These are phyloP conservation scores for Vulpes ferrilata DNA, from an alignment of 2,113 vertebrate genomes.

Conservation along the genomic window DNA sequence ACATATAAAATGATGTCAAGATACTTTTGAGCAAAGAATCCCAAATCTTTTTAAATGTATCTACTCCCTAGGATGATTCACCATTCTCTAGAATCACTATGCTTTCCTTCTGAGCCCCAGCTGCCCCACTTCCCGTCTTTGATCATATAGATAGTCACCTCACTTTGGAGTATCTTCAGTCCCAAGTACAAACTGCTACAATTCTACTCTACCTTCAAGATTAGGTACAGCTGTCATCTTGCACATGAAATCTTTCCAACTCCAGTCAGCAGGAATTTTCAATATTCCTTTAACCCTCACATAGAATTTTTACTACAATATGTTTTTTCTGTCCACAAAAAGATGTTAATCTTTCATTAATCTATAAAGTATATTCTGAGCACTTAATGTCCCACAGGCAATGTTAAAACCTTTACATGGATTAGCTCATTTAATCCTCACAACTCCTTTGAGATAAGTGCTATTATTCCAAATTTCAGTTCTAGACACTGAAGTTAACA, in stretches of 20 bases:
- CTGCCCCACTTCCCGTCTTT: not conserved
- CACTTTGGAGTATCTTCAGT: not conserved
- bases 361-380: not conserved
- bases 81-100: constrained; percentile 23
- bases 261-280: not conserved
- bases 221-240: not conserved
- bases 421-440: not conserved
- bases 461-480: not conserved
- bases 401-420: constrained; percentile 16
- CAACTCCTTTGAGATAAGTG: constrained; percentile 1
- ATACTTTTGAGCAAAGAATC: not conserved
- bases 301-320: not conserved
- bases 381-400: not conserved
- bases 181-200: not conserved
- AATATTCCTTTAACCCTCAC: constrained; percentile 5
- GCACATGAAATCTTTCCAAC: not conserved
- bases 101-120: not conserved
- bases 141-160: not conserved
- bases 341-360: constrained; percentile 26
- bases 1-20: constrained; percentile 40
- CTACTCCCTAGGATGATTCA: not conserved
- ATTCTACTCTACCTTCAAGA: constrained; percentile 15
- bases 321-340: constrained; percentile 25
- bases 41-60: not conserved
- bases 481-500: constrained; percentile 16